Percentiles rank a stretch among this genome's conserved stretches.
phyloP scores from a whole-genome alignment of 2,113 vertebrate genomes.

The Myotis brandtii region DNA sequence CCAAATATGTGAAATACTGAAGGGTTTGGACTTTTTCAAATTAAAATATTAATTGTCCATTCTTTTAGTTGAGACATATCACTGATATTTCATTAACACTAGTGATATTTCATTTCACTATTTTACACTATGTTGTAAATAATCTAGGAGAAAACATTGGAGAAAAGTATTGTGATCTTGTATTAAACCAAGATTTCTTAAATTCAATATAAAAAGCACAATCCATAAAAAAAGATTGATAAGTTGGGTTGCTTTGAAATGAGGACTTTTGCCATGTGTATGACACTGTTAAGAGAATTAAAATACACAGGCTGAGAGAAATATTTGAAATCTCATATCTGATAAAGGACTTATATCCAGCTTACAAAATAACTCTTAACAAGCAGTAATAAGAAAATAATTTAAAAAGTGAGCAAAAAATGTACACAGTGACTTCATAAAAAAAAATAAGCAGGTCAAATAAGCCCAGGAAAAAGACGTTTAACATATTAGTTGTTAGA shows the following conservation, averaged over 20 bases:
- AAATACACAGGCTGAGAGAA: neutral
- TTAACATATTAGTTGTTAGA: neutral
- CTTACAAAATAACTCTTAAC: neutral
- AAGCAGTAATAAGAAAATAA: neutral
- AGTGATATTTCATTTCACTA: neutral
- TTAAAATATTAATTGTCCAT: neutral
- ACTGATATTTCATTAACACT: neutral
- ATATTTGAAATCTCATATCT: neutral
- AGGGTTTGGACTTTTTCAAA: neutral
- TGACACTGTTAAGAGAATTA: neutral
- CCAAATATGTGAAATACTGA: neutral
- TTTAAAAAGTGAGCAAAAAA: neutral
- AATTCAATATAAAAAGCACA: neutral
- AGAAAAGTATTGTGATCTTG: neutral
- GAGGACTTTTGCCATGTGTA: neutral
- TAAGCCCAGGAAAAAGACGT: neutral
- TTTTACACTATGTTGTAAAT: neutral
- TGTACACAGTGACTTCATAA: neutral
- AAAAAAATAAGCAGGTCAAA: neutral
- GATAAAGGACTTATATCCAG: neutral
- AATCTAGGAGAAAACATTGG: neutral
- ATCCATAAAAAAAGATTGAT: neutral
- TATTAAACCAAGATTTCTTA: conserved; percentile 15
- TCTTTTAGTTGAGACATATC: neutral
- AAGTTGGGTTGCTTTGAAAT: neutral